Evolutionary conservation across 2,797 vertebrate species (phyloP).

Genomic region (Euphonia xanthogaster): DNA sequence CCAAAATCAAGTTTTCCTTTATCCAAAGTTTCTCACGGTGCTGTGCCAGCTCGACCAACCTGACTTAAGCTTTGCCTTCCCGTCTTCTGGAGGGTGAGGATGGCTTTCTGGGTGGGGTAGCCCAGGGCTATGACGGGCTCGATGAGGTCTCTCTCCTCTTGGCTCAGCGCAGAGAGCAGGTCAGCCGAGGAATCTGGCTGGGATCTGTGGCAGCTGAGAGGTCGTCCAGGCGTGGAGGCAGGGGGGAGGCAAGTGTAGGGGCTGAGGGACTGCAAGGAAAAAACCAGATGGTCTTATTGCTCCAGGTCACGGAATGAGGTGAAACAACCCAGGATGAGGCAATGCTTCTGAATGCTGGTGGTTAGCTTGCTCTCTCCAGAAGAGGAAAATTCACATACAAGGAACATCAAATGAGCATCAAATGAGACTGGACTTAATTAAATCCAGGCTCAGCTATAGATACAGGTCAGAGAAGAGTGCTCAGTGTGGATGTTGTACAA

Average conservation of each 20-base stretch:
- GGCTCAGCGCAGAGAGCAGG: slow-evolving; percentile 86
- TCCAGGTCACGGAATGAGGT: not conserved
- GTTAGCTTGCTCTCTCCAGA: not conserved
- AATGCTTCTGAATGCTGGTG: not conserved
- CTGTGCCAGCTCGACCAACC: slow-evolving; percentile 69
- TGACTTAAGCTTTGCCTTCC: slow-evolving; percentile 86
- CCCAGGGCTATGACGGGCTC: slow-evolving; percentile 82
- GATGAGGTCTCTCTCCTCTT: slow-evolving; percentile 88
- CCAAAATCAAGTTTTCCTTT: not conserved
- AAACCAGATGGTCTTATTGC: not conserved
- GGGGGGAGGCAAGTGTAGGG: slow-evolving; percentile 73
- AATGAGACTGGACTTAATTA: not conserved
- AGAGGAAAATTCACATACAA: not conserved
- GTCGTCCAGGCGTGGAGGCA: not conserved
- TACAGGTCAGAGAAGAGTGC: not conserved
- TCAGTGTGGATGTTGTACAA: not conserved
- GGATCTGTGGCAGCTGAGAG: slow-evolving; percentile 45
- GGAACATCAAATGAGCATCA: not conserved
- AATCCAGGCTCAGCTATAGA: not conserved
- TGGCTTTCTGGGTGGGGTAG: slow-evolving; percentile 85
- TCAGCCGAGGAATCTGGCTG: slow-evolving; percentile 79
- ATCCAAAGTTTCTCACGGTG: not conserved
- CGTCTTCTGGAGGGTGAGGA: slow-evolving; percentile 89
- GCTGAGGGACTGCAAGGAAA: slow-evolving; percentile 72
- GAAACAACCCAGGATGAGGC: not conserved